phyloP scores from a whole-genome alignment of 2,797 vertebrate genomes.

The Aulostomus chinensis region DNA sequence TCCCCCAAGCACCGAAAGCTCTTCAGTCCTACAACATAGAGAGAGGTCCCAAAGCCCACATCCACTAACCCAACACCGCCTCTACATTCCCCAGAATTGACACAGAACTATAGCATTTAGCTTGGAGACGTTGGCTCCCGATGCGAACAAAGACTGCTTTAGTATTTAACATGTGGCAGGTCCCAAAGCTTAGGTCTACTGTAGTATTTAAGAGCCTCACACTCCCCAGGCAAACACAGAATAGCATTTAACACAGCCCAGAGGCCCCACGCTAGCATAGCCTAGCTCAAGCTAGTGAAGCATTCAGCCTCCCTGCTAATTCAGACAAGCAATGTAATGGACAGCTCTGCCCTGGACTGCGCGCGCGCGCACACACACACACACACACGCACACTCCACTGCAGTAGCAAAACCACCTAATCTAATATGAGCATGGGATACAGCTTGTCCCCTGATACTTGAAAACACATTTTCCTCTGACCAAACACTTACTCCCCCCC shows the following conservation, averaged over 20 bases:
- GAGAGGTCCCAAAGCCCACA: conserved; percentile 55
- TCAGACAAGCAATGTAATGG: conserved; percentile 63
- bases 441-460: conserved; percentile 34
- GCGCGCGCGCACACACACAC: conserved; percentile 27
- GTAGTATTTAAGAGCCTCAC: conserved; percentile 67
- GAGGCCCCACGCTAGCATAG: conserved; percentile 37
- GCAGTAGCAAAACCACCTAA: conserved; percentile 24
- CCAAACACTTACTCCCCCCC: conserved; percentile 7
- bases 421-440: conserved; percentile 22
- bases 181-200: conserved; percentile 64
- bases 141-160: conserved; percentile 64
- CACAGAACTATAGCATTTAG: conserved; percentile 41
- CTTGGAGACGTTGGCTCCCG: conserved; percentile 36
- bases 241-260: conserved; percentile 60
- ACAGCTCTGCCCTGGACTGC: conserved; percentile 17
- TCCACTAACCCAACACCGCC: conserved; percentile 36
- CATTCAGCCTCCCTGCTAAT: conserved; percentile 41
- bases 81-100: conserved; percentile 24
- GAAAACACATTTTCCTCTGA: conserved; percentile 25
- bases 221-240: conserved; percentile 65
- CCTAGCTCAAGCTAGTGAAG: conserved; percentile 26
- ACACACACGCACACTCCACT: too few species aligned
- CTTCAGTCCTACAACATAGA: conserved; percentile 47
- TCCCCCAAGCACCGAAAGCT: conserved; percentile 56
- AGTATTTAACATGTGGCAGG: conserved; percentile 58